These are phyloP conservation scores for Pseudobourletiella spinata DNA, from an alignment of 1,140 invertebrate species.

Conservation along the genomic window DNA sequence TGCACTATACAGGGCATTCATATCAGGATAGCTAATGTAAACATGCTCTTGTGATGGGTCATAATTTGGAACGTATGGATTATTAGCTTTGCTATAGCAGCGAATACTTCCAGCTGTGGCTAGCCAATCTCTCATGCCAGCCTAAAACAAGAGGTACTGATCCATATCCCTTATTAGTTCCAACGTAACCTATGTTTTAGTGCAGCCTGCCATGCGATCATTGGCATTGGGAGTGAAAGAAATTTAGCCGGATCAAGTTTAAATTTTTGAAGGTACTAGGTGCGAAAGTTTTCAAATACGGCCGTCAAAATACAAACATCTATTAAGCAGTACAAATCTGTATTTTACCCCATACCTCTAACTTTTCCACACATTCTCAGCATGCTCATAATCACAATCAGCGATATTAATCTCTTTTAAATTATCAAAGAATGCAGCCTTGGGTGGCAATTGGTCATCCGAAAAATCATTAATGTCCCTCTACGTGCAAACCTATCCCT, in stretches of 20 bases:
- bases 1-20: constrained; percentile 43
- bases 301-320: constrained; percentile 5
- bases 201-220: neutral
- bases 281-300: constrained; percentile 1
- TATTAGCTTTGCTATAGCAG: constrained; percentile 45
- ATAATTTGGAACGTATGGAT: constrained; percentile 43
- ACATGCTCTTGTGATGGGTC: constrained; percentile 36
- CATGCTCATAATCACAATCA: neutral
- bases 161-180: constrained; percentile 44
- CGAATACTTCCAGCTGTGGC: constrained; percentile 38
- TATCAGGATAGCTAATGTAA: neutral
- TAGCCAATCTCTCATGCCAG: constrained; percentile 35
- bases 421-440: neutral
- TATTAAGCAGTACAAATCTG: constrained; percentile 40
- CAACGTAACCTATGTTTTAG: constrained; percentile 30
- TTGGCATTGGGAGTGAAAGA: constrained; percentile 8
- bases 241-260: constrained; percentile 12
- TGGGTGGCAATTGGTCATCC: neutral
- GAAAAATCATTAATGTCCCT: neutral
- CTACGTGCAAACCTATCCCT: no score
- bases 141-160: constrained; percentile 41
- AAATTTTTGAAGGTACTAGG: neutral
- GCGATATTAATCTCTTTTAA: neutral
- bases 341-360: constrained; percentile 42
- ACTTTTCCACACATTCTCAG: constrained; percentile 41